These are phyloP conservation scores for Amphipyra berbera DNA, from an alignment of 2,888 invertebrate species.

Conservation along the genomic window DNA sequence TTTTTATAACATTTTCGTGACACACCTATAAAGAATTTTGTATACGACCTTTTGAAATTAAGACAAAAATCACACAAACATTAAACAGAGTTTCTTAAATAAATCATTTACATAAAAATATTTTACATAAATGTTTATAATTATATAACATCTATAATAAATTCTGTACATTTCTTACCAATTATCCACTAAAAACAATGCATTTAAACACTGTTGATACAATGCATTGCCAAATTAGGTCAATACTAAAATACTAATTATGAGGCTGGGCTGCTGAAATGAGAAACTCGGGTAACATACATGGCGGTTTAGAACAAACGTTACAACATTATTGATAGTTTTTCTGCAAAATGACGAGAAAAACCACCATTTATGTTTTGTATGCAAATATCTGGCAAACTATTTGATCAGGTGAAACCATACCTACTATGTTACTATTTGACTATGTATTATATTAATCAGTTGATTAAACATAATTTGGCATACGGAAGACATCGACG, in stretches of 20 bases:
- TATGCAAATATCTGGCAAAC: constrained; percentile 77
- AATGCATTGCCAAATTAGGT: constrained; percentile 71
- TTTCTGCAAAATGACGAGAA: constrained; percentile 32
- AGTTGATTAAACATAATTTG: background rate
- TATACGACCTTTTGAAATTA: constrained; percentile 20
- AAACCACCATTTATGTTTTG: constrained; percentile 77
- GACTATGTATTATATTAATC: background rate
- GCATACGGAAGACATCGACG: background rate
- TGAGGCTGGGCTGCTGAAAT: constrained; percentile 78
- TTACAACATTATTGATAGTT: constrained; percentile 32
- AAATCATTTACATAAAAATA: constrained; percentile 41
- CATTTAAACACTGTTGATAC: constrained; percentile 68
- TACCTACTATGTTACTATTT: background rate
- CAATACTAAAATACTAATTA: constrained; percentile 68
- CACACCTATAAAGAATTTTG: background rate
- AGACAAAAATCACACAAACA: constrained; percentile 37
- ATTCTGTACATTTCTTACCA: constrained; percentile 80
- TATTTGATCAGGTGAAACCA: constrained; percentile 42
- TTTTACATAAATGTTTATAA: constrained; percentile 46
- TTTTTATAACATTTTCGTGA: too few species aligned
- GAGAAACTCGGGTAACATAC: constrained; percentile 69
- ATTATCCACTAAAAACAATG: constrained; percentile 74
- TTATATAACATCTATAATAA: constrained; percentile 72
- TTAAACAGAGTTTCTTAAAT: constrained; percentile 39
- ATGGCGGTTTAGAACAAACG: constrained; percentile 70